Evolutionary conservation across 1,140 invertebrate species (phyloP), one percentile per base, ranked within the genome.

Genomic region (Macrobrachium rosenbergii): DNA sequence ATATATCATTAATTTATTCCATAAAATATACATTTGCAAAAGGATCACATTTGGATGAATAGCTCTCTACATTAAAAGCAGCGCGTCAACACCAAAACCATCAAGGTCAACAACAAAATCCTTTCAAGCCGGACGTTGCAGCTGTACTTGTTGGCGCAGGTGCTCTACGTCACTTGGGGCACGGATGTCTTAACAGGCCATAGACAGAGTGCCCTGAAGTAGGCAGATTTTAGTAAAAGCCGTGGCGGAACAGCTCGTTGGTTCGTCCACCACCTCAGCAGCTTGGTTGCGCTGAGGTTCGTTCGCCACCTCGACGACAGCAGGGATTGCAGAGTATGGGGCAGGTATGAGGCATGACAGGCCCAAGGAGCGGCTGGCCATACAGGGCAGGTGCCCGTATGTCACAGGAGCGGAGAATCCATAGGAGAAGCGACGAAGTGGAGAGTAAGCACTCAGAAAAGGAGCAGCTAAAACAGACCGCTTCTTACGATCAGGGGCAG

Each of bases 191-290:
- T 52, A 8, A 52, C 52, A 52, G 12, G 6, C 52, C 52, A 2
- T 10, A 8, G 52, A 52, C 52, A 52, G 52, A 8, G 12, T 8
- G 7, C 8, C 52, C 12, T 8, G 52, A 52, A 52, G 52, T 12
- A 52, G 52, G 14, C 11, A n/a, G 19, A 12, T 19, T 23, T 60
- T 45, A 84, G 60, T 84, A 73, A 72, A 84, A 60, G 5, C 82
- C 14, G 37, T 77, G n/a, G 77, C 59, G 72, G 67, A 23, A 76
- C 73, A 52, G 82, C 82, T 2, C 76, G 82, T 62, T 75, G 3
- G 73, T 77, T n/a, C n/a, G 73, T 84, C 16, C 28, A 77, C 82
- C 72, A 84, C 73, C 11, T 45, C 52, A 84, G 82, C 16, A 84
- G 72, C 17, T 62, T 52, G 52, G 52, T 52, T 2, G 52, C 52